phyloP scores from a whole-genome alignment of 2,113 vertebrate genomes.

The Paracanthobrama guichenoti region DNA sequence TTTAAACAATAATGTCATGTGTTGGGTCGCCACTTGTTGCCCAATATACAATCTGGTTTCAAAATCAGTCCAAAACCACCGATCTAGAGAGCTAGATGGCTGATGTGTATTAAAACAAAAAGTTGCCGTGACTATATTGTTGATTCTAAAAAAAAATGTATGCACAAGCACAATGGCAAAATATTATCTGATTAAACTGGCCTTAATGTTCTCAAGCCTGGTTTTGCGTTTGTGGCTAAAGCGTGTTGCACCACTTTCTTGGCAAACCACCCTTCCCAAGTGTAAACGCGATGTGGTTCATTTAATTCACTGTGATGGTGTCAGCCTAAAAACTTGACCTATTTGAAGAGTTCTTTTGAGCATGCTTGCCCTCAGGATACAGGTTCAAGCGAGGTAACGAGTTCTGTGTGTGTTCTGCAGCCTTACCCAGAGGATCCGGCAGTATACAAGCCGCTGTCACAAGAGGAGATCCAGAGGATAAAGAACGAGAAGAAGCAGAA shows the following conservation, averaged over 20 bases:
- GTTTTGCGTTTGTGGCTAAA: constrained; percentile 4
- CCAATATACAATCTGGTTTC: background rate
- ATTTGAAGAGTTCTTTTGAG: constrained; percentile 12
- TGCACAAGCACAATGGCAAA: background rate
- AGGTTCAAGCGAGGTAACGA: background rate
- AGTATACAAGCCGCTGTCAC: constrained; percentile 98
- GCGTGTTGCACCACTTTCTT: background rate
- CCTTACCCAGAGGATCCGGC: constrained; percentile 99
- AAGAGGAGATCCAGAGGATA: constrained; percentile 99
- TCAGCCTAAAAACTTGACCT: constrained; percentile 11
- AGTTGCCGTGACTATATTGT: background rate
- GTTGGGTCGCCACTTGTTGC: background rate
- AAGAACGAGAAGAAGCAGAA: constrained; percentile 99
- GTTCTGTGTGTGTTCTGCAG: constrained; percentile 67
- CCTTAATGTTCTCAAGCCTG: background rate
- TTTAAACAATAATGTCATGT: no score
- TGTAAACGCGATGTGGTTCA: background rate
- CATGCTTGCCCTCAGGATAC: background rate
- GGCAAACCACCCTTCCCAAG: background rate
- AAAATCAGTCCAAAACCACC: background rate
- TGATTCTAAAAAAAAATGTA: background rate
- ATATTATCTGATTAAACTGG: background rate
- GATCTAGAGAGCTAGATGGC: background rate
- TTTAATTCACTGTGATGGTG: background rate
- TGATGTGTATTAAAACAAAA: background rate